Percentiles rank a stretch among this genome's conserved stretches.
These are phyloP conservation scores for Theodoxus fluviatilis DNA, from an alignment of 2,888 invertebrate genomes.

Conservation along the genomic window DNA sequence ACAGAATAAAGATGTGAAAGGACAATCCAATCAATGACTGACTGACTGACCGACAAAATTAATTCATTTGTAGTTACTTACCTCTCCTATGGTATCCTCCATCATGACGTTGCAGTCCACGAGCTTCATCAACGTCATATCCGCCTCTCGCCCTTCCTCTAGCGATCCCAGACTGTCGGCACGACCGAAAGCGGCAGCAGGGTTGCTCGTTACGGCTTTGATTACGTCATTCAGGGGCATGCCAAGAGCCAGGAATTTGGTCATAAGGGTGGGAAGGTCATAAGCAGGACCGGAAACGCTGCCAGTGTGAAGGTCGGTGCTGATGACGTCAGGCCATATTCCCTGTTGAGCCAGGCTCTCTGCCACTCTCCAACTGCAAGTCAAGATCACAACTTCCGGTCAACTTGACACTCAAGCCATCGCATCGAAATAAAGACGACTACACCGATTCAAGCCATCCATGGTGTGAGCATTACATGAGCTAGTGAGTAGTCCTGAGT, in stretches of 20 bases:
- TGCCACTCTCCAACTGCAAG: constrained; percentile 53
- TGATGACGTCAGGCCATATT: constrained; percentile 55
- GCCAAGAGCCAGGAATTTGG: constrained; percentile 52
- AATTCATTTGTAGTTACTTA: too few relatives aligned
- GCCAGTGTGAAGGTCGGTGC: constrained; percentile 51
- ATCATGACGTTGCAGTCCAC: constrained; percentile 41
- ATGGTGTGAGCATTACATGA: too few relatives aligned
- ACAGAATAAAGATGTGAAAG: too few relatives aligned
- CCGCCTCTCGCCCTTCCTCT: constrained; percentile 45
- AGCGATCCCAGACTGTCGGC: constrained; percentile 23
- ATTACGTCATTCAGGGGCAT: constrained; percentile 54
- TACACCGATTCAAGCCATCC: too few relatives aligned
- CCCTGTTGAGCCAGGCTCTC: constrained; percentile 42
- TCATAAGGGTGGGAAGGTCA: constrained; percentile 54
- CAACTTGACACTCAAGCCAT: too few relatives aligned
- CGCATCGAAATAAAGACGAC: too few relatives aligned
- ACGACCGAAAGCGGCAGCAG: constrained; percentile 46
- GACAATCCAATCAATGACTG: too few relatives aligned
- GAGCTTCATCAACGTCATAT: constrained; percentile 50
- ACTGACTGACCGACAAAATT: too few relatives aligned
- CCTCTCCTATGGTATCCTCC: constrained; percentile 50
- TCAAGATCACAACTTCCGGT: too few relatives aligned
- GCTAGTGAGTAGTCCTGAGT: too few relatives aligned
- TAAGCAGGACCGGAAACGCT: constrained; percentile 52
- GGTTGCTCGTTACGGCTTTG: constrained; percentile 45